These are phyloP conservation scores for Fissipunctia ypsillon DNA, from an alignment of 2,888 invertebrate species.

Conservation along the genomic window DNA sequence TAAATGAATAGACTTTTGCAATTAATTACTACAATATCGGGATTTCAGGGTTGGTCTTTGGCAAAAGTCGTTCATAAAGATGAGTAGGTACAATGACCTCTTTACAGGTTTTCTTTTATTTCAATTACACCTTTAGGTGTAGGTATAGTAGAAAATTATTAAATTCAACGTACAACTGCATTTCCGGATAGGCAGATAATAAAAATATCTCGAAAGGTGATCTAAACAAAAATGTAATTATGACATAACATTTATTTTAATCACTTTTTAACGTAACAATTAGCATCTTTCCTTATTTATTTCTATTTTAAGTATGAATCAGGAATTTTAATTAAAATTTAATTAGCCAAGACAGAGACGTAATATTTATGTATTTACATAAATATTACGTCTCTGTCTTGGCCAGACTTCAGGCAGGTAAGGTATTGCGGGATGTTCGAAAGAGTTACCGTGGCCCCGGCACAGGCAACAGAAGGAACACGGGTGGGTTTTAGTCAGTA, in stretches of 20 bases:
- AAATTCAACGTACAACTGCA: background rate
- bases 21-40: no score
- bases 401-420: background rate
- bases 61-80: background rate
- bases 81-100: no score
- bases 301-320: background rate
- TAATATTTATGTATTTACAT: no score
- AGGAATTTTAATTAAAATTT: slow-evolving; percentile 46
- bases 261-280: slow-evolving; percentile 28
- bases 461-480: no score
- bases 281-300: slow-evolving; percentile 32
- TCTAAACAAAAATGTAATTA: slow-evolving; percentile 20
- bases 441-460: no score
- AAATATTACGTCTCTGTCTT: background rate
- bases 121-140: background rate
- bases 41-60: background rate
- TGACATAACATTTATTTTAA: slow-evolving; percentile 29
- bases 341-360: no score
- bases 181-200: background rate
- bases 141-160: background rate
- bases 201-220: slow-evolving; percentile 6
- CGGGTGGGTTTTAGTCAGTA: no score
- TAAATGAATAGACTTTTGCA: no score
- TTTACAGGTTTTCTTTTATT: background rate
- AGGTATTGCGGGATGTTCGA: no score